phyloP scores from a whole-genome alignment of 2,113 vertebrate species.

The Fukomys damarensis region DNA sequence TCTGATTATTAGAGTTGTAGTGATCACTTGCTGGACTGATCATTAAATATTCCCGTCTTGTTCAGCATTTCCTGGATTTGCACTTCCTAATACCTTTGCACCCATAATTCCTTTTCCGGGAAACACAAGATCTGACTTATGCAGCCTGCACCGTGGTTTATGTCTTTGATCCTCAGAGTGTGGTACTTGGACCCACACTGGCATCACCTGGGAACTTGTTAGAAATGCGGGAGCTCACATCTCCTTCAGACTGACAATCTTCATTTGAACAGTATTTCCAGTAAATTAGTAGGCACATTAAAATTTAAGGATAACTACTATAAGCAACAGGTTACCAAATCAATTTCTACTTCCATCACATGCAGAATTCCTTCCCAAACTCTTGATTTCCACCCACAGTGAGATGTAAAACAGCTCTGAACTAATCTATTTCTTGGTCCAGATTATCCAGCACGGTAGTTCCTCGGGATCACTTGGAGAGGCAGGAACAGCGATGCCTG shows the following conservation, averaged over 20 bases:
- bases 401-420: neutral
- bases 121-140: neutral
- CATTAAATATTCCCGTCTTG: neutral
- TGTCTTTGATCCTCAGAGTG: neutral
- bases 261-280: neutral
- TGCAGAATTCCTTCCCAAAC: neutral
- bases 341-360: neutral
- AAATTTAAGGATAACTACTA: conserved; percentile 1
- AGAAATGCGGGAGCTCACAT: neutral
- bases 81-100: neutral
- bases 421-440: neutral
- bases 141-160: neutral
- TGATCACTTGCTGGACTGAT: neutral
- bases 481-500: neutral
- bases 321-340: neutral
- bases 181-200: neutral
- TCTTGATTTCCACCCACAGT: neutral
- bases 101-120: neutral
- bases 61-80: conserved; percentile 5
- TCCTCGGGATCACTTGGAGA: neutral
- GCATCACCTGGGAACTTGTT: neutral
- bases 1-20: conserved; percentile 33
- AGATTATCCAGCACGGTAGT: neutral
- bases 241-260: neutral
- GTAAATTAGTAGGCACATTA: neutral